phyloP scores from a whole-genome alignment of 2,888 invertebrate genomes.

The Drosophila pullipes region DNA sequence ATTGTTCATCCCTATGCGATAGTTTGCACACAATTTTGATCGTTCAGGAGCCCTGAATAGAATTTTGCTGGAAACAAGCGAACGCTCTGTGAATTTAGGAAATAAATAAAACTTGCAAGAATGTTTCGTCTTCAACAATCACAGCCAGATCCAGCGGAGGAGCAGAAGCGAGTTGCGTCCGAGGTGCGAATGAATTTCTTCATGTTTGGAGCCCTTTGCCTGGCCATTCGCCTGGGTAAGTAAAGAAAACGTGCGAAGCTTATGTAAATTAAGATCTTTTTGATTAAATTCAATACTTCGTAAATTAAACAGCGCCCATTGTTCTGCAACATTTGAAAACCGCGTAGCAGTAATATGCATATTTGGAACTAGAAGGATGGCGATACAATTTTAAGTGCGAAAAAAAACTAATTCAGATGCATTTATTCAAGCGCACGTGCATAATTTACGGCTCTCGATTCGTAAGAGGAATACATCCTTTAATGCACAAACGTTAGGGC shows the following conservation, averaged over 20 bases:
- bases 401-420: constrained; percentile 42
- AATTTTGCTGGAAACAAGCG: not conserved
- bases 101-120: constrained; percentile 32
- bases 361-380: constrained; percentile 10
- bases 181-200: constrained; percentile 83
- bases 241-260: constrained; percentile 36
- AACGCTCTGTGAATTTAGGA: constrained; percentile 8
- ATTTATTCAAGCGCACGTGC: constrained; percentile 50
- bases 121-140: constrained; percentile 85
- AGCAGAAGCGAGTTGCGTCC: constrained; percentile 81
- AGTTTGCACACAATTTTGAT: not conserved
- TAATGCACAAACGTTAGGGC: not conserved
- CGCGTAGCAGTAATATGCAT: constrained; percentile 37
- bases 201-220: constrained; percentile 79
- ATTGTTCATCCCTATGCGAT: constrained; percentile 2
- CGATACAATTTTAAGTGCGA: constrained; percentile 13
- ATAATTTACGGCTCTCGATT: constrained; percentile 7
- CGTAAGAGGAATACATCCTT: constrained; percentile 3
- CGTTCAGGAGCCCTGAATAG: constrained; percentile 5
- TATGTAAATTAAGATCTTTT: constrained; percentile 52
- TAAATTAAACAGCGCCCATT: constrained; percentile 53
- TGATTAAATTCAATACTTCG: constrained; percentile 7
- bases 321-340: constrained; percentile 59
- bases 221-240: constrained; percentile 82
- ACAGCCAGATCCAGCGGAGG: constrained; percentile 84